These are phyloP conservation scores for Amblyteles armatorius DNA, from an alignment of 2,888 invertebrate species.

Conservation along the genomic window DNA sequence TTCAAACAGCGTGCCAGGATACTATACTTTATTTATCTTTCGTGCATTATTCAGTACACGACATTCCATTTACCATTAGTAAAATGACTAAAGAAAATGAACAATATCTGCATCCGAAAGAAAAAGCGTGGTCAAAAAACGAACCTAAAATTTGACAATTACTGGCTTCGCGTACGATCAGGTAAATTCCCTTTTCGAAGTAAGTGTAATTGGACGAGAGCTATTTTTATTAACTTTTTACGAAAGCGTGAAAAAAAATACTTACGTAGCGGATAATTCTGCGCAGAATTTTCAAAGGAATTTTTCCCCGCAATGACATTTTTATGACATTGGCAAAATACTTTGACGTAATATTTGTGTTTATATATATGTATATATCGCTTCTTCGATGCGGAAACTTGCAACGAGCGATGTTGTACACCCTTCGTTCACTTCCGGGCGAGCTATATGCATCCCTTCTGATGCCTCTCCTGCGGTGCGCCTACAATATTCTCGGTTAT, in stretches of 20 bases:
- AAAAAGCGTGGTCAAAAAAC: not conserved
- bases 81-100: slow-evolving; percentile 3
- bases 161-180: not conserved
- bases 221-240: not conserved
- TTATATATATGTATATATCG: not conserved
- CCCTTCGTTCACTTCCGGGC: slow-evolving; percentile 9
- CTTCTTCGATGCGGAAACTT: not conserved
- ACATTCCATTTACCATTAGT: slow-evolving; percentile 20
- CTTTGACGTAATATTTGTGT: not conserved
- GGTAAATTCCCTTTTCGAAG: not conserved
- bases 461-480: slow-evolving; percentile 9
- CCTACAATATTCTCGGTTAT: slow-evolving; percentile 23
- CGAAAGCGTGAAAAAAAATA: not conserved
- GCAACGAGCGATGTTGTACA: not conserved
- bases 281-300: not conserved
- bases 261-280: slow-evolving; percentile 14
- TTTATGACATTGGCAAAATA: slow-evolving; percentile 39
- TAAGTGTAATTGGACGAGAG: not conserved
- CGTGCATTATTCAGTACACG: slow-evolving; percentile 53
- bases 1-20: slow-evolving; percentile 21
- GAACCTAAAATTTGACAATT: not conserved
- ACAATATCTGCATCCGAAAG: not conserved
- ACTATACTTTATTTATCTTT: slow-evolving; percentile 8
- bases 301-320: slow-evolving; percentile 19
- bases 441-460: slow-evolving; percentile 4